phyloP scores from a whole-genome alignment of 2,888 invertebrate genomes.

The Tetropium fuscum region DNA sequence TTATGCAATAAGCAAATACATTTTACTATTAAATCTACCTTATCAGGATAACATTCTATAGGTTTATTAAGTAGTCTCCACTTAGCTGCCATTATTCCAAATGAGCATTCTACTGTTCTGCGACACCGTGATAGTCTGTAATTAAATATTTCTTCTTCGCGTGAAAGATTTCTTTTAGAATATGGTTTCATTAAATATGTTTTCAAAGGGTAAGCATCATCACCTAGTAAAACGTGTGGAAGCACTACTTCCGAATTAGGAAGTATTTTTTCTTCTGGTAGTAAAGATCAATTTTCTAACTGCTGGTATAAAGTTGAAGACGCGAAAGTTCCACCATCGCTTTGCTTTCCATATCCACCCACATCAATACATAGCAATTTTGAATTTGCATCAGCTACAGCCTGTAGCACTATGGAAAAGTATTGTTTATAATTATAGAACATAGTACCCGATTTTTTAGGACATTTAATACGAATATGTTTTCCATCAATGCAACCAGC shows the following conservation, averaged over 20 bases:
- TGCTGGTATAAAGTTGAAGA: conserved; percentile 32
- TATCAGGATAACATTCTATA: conserved; percentile 31
- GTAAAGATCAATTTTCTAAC: conserved; percentile 35
- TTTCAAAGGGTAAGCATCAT: conserved; percentile 31
- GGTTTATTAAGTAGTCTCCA: conserved; percentile 34
- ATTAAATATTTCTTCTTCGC: conserved; percentile 28
- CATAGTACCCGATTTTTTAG: conserved; percentile 24
- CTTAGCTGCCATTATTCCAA: conserved; percentile 35
- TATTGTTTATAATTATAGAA: conserved; percentile 36
- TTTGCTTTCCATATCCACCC: conserved; percentile 45
- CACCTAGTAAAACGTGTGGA: conserved; percentile 32
- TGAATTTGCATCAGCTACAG: conserved; percentile 36
- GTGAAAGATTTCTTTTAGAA: conserved; percentile 29
- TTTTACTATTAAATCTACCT: conserved; percentile 34
- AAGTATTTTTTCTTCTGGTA: conserved; percentile 32
- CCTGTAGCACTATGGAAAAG: conserved; percentile 35
- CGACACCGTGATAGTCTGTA: conserved; percentile 22
- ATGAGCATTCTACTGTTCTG: conserved; percentile 24
- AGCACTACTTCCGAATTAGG: conserved; percentile 33
- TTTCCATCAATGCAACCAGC: conserved; percentile 30
- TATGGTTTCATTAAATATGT: conserved; percentile 37
- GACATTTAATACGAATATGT: conserved; percentile 30
- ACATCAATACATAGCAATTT: conserved; percentile 36
- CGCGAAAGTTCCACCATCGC: conserved; percentile 43
- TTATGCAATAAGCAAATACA: conserved; percentile 30